These are phyloP conservation scores for Coregonus sp. DNA, from an alignment of 2,797 vertebrate species.

Conservation along the genomic window DNA sequence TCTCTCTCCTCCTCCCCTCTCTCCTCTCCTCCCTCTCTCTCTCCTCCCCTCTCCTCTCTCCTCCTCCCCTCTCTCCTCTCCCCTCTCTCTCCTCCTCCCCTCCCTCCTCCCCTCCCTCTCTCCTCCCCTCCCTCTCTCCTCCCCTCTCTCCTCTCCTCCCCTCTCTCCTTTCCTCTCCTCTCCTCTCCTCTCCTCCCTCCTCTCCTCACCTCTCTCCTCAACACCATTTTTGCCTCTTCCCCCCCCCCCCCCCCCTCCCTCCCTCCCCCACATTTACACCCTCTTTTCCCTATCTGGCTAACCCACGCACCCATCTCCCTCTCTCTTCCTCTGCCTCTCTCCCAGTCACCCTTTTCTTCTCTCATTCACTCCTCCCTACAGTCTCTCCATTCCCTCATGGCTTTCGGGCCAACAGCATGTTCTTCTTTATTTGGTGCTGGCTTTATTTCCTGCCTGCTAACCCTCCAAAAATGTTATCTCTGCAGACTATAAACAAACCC, in stretches of 20 bases:
- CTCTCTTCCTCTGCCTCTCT: constrained; percentile 20
- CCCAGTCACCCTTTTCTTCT: constrained; percentile 7
- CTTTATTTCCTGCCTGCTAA: constrained; percentile 66
- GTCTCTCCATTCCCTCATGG: constrained; percentile 20
- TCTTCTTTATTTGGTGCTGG: constrained; percentile 76
- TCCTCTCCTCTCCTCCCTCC: too few species aligned
- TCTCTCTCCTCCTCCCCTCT: background rate
- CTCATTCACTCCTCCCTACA: constrained; percentile 12
- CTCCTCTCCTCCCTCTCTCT: too few species aligned
- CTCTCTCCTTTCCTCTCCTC: too few species aligned
- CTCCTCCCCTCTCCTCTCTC: too few species aligned
- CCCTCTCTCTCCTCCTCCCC: constrained; percentile 7
- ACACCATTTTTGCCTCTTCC: too few species aligned
- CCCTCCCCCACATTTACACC: constrained; percentile 8
- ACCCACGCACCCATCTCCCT: background rate
- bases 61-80: background rate
- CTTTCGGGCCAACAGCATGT: constrained; percentile 52
- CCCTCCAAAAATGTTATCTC: constrained; percentile 71
- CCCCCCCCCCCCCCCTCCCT: background rate
- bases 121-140: too few species aligned
- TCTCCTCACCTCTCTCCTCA: too few species aligned
- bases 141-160: too few species aligned
- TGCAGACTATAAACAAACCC: constrained; percentile 66
- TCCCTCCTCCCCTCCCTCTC: too few species aligned
- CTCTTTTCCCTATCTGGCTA: too few species aligned